Evolutionary conservation across 2,888 invertebrate genomes (phyloP), one percentile per base, ranked within the genome.

Genomic region (Lapara coniferarum): DNA sequence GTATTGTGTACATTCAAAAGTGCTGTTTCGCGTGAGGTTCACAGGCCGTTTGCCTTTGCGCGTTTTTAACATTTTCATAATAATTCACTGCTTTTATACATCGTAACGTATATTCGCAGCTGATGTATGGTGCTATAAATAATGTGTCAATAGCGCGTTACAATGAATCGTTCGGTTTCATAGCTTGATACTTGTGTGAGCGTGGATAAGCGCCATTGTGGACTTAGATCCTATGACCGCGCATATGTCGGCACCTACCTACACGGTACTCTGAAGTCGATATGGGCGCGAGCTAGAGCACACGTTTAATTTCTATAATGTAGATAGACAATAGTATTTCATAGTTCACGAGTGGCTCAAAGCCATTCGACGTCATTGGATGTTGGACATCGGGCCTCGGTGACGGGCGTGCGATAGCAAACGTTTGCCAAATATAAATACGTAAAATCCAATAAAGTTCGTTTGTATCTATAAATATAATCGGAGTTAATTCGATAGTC

Each of bases 341-440:
- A 78, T 81, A 81, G 78, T 74, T 76, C 69, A 75, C 81, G 78
- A 78, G 80, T 81, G 91, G 89, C 91, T 91, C 79, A 84, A 91
- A 91, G 91, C 90, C 92, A 84, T 76, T 81, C 76, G 73, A 78
- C 81, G 77, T 85, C 76, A 80, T 79, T 81, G 81, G 85, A 85
- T 88, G 87, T 89, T 79, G 75, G 77, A 88, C 88, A 88, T 87
- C 85, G 78, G 78, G 76, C 80, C 78, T 78, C 82, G 85, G 83
- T 82, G 82, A 84, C 83, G 84, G 82, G 82, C 82, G 82, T 81
- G 77, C 79, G 73, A 81, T 85, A 85, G 85, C 84, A 87, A 87
- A 83, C 83, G 84, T 89, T 91, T 90, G 92, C 92, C 92, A 92
- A 92, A 92, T 89, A 90, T 90, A 88, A 85, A 88, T 90, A 88